phyloP scores from a whole-genome alignment of 2,113 vertebrate species.

The Aplodontia rufa region DNA sequence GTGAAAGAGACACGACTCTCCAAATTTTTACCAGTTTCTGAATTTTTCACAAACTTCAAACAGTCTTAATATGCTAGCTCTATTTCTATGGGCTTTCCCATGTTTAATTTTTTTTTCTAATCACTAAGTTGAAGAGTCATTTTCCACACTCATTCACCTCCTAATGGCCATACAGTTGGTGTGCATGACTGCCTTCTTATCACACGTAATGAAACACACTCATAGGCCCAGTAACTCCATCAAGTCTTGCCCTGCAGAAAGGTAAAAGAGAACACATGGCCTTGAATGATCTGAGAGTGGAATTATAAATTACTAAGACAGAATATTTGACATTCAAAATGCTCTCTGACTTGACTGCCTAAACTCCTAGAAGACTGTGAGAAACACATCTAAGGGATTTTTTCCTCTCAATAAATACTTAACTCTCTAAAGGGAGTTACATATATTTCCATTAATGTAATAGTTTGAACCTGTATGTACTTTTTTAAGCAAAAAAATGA shows the following conservation, averaged over 20 bases:
- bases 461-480: neutral
- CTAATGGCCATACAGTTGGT: neutral
- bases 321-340: neutral
- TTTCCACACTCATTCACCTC: neutral
- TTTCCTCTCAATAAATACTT: neutral
- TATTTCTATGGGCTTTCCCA: neutral
- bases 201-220: neutral
- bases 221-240: neutral
- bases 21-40: conserved; percentile 34
- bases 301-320: neutral
- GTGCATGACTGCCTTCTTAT: neutral
- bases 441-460: neutral
- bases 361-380: neutral
- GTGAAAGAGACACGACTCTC: neutral
- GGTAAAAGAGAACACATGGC: neutral
- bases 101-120: neutral
- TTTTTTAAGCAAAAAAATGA: conserved; percentile 37
- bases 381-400: neutral
- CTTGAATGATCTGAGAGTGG: neutral
- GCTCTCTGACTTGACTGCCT: neutral
- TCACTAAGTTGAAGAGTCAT: neutral
- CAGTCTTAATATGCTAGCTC: neutral
- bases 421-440: neutral
- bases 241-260: neutral
- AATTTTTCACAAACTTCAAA: conserved; percentile 30